These are phyloP conservation scores for Drosophila willistoni DNA, from an alignment of 1,140 invertebrate species.

Conservation along the genomic window DNA sequence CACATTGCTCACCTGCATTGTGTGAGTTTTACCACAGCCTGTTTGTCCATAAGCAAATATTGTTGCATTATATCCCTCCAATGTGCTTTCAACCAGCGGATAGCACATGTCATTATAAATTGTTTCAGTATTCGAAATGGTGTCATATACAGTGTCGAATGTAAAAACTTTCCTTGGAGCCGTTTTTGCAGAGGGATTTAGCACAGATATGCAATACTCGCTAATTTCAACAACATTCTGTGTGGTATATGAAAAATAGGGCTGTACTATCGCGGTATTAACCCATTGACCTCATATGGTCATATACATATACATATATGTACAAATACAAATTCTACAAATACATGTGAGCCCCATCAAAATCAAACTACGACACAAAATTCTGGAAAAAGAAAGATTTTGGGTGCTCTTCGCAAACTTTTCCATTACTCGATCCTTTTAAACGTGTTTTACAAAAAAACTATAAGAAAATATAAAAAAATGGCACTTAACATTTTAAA, in stretches of 20 bases:
- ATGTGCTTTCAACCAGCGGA: conserved; percentile 92
- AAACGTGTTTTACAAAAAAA: no score
- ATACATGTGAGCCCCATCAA: fast-evolving
- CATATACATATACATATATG: no score
- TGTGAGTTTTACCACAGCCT: conserved; percentile 92
- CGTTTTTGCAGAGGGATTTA: conserved; percentile 82
- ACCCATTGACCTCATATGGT: no score
- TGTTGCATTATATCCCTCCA: conserved; percentile 94
- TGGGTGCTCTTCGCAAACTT: no score
- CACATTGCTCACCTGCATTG: conserved; percentile 88
- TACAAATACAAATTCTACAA: no score
- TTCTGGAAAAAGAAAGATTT: no score
- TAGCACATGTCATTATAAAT: conserved; percentile 96
- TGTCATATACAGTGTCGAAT: conserved; percentile 93
- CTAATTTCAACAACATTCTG: conserved; percentile 91
- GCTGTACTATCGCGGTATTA: no score
- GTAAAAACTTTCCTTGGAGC: conserved; percentile 89
- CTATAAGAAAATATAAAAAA: no score
- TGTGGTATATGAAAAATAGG: conserved; percentile 25
- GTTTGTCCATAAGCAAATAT: conserved; percentile 96
- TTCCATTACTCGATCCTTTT: no score
- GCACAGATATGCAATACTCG: conserved; percentile 81
- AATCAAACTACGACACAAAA: no score
- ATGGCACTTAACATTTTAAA: no score
- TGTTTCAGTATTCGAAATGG: conserved; percentile 90